These are phyloP conservation scores for Drosophila austrosaltans DNA, from an alignment of 2,888 invertebrate genomes.

Conservation along the genomic window DNA sequence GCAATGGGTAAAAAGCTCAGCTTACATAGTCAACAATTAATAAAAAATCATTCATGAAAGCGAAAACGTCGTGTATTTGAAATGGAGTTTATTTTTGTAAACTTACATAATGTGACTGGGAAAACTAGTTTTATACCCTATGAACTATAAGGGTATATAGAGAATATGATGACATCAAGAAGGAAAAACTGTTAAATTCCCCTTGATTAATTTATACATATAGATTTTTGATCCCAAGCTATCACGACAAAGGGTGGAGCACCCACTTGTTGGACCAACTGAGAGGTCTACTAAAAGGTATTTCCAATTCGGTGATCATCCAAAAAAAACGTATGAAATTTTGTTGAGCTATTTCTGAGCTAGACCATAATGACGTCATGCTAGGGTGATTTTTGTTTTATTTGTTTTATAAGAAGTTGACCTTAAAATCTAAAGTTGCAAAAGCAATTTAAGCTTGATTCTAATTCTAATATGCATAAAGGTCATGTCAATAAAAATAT, in stretches of 20 bases:
- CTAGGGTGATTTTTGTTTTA: slow-evolving; percentile 51
- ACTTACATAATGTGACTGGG: slow-evolving; percentile 61
- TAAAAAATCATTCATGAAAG: slow-evolving; percentile 74
- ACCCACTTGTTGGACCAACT: too few species aligned
- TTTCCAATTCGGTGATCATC: not conserved
- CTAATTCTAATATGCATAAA: slow-evolving; percentile 51
- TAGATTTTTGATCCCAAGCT: too few species aligned
- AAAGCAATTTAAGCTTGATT: slow-evolving; percentile 32
- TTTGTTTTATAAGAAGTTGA: slow-evolving; percentile 56
- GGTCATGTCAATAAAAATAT: slow-evolving; percentile 33
- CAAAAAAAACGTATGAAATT: slow-evolving; percentile 59
- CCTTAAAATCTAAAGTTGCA: slow-evolving; percentile 57
- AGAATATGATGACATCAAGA: not conserved
- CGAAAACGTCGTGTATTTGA: slow-evolving; percentile 40
- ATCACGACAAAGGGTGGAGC: too few species aligned
- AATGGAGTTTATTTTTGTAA: slow-evolving; percentile 39
- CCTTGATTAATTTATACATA: too few species aligned
- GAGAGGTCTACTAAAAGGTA: not conserved
- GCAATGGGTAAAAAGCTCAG: slow-evolving; percentile 55
- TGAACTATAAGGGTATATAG: not conserved
- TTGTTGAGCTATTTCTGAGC: slow-evolving; percentile 32
- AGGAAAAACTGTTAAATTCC: too few species aligned
- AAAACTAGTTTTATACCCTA: slow-evolving; percentile 9
- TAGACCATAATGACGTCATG: slow-evolving; percentile 65
- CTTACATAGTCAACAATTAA: slow-evolving; percentile 58